Base-by-base conservation (phyloP, 92 coral and sea anemone genomes). In the Bergia puertoricense region DNA sequence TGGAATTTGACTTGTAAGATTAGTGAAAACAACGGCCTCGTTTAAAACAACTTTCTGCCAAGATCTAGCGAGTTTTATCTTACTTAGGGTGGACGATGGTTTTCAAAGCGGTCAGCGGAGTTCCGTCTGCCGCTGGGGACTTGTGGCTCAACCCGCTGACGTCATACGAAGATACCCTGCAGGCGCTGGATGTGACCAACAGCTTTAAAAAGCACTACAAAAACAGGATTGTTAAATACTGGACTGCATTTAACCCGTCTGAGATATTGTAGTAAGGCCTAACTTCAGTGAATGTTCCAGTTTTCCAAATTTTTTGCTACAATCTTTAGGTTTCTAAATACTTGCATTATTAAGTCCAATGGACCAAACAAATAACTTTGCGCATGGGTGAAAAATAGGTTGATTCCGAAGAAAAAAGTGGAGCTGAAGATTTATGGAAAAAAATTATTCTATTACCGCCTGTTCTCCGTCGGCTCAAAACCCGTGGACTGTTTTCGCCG, bases 141-240 rank as follows among this genome's bases (percentile, higher is more conserved):
- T 36, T 71, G 50, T 89, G 91, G 91, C 54, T 74, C 59, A 68
- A 41, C 38, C 76, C 76, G 39, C 62, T 71, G 57, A 74, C 88
- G n/a, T 69, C 81, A 16, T 43, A 82, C 59, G 91, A 89, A 75
- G 67, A 82, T 57, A 81, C 88, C 39, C 50, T 89, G 20, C 48
- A 42, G 79, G 91, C 91, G 51, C 56, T 89, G 82, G 80, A 89
- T 89, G 81, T 42, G 4, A 36, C 48, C 51, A 89, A 74, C 75
- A 13, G 37, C 44, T 89, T 81, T 59, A 89, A 82, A 59, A 67
- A 83, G 56, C 91, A 89, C 62, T 89, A 89, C 65, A 89, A 82
- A 75, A 89, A 89, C 80, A 89, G 91, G 81, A 89, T 89, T 69
- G 79, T 89, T 14, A 67, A 82, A 81, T 22, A 89, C 40, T 89